Conservation (phyloP, 2,113 vertebrate genomes). For the Ahaetulla prasina region DNA sequence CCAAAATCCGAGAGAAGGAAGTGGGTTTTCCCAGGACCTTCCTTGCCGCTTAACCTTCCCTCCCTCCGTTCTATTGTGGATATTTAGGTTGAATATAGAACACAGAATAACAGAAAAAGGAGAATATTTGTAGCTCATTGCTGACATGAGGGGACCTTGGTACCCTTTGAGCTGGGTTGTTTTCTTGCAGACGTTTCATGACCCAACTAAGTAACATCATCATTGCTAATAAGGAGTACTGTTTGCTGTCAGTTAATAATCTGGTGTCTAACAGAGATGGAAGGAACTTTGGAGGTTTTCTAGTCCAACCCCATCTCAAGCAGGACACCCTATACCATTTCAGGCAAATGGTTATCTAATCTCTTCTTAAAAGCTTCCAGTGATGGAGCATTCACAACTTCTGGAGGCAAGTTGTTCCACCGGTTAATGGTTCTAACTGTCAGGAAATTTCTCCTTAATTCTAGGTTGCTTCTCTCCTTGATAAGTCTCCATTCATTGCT, state of each 20-base stretch:
- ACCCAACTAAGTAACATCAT: too few relatives aligned
- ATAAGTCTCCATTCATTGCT: too few relatives aligned
- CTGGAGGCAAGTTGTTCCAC: not conserved
- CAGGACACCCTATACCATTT: not conserved
- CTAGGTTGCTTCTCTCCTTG: not conserved
- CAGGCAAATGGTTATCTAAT: not conserved
- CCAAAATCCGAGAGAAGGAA: not conserved
- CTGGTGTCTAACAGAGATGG: not conserved
- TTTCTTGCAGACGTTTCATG: too few relatives aligned
- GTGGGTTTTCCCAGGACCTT: not conserved
- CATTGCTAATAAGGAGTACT: too few relatives aligned
- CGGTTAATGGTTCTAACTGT: too few relatives aligned
- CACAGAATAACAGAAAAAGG: not conserved
- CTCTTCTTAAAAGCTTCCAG: not conserved
- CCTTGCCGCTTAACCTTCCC: rapidly evolving
- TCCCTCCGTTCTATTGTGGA: not conserved
- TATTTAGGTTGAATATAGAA: not conserved
- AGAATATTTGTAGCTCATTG: too few relatives aligned
- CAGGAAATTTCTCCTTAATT: not conserved
- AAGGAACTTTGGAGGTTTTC: not conserved
- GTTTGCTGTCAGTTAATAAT: too few relatives aligned
- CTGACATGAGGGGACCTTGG: too few relatives aligned
- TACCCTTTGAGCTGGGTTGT: too few relatives aligned
- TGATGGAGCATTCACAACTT: rapidly evolving
- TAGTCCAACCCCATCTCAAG: not conserved